A percentile compares a stretch with the other conserved stretches of the same genome.
phyloP scores from a whole-genome alignment of 2,113 vertebrate genomes.

The Polypterus bichir region DNA sequence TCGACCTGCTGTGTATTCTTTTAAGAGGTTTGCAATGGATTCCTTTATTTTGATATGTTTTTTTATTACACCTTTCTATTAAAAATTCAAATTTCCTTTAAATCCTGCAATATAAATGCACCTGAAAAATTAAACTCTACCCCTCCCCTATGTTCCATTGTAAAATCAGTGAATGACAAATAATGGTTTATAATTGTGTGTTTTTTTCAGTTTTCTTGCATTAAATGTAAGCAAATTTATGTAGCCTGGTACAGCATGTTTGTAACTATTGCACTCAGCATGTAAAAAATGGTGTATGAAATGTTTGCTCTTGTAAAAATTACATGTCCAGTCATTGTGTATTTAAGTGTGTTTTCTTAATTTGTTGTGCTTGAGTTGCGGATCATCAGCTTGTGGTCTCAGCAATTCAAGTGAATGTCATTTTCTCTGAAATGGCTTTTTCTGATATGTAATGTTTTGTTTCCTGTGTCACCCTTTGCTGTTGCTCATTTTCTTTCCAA shows the following conservation, averaged over 20 bases:
- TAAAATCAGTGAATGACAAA: slow-evolving; percentile 40
- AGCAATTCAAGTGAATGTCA: slow-evolving; percentile 82
- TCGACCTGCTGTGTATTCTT: slow-evolving; percentile 36
- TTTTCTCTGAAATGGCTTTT: slow-evolving; percentile 74
- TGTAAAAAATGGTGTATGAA: slow-evolving; percentile 73
- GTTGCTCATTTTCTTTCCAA: slow-evolving; percentile 60
- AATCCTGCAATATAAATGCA: too few relatives aligned
- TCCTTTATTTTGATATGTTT: slow-evolving; percentile 31
- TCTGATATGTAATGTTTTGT: slow-evolving; percentile 56
- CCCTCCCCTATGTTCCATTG: slow-evolving; percentile 32
- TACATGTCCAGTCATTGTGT: slow-evolving; percentile 68
- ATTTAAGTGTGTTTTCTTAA: slow-evolving; percentile 66
- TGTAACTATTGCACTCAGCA: slow-evolving; percentile 66
- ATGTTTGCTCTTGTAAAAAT: slow-evolving; percentile 71
- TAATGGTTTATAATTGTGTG: slow-evolving; percentile 31
- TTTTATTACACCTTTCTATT: slow-evolving; percentile 1
- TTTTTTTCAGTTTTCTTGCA: slow-evolving; percentile 27
- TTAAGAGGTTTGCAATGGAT: slow-evolving; percentile 54
- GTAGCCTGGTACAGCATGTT: slow-evolving; percentile 67
- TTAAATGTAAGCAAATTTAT: slow-evolving; percentile 40
- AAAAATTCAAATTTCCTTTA: too few relatives aligned
- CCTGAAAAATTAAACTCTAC: too few relatives aligned
- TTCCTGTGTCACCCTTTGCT: slow-evolving; percentile 54
- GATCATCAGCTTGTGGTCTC: slow-evolving; percentile 59
- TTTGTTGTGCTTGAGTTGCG: slow-evolving; percentile 76